Conservation (phyloP, 2,113 vertebrate species). For the Psettodes erumei region DNA sequence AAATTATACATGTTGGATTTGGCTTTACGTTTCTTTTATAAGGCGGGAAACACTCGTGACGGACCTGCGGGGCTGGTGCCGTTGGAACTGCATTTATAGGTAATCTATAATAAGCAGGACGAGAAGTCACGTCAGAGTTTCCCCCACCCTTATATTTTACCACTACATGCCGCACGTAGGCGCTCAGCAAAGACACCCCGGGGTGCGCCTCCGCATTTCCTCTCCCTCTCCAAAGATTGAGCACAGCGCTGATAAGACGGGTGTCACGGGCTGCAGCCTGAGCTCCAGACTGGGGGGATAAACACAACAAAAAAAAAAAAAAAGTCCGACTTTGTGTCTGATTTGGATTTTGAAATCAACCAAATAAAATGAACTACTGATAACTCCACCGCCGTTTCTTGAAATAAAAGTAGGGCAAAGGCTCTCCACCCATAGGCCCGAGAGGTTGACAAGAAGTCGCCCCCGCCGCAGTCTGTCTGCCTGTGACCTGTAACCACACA, state of each 20-base stretch:
- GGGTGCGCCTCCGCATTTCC: slow-evolving; percentile 62
- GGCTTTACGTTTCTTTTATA: too few relatives aligned
- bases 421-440: neutral
- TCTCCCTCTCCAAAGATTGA: slow-evolving; percentile 50
- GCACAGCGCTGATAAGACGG: slow-evolving; percentile 72
- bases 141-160: slow-evolving; percentile 8
- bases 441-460: slow-evolving; percentile 6
- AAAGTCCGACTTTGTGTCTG: neutral
- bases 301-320: neutral
- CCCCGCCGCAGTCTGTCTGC: slow-evolving; percentile 17
- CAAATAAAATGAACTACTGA: neutral
- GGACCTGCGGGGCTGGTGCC: neutral
- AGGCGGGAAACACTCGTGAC: too few relatives aligned
- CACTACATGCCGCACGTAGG: neutral
- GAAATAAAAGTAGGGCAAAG: neutral
- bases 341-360: neutral
- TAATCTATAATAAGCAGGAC: neutral
- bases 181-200: slow-evolving; percentile 30
- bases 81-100: neutral
- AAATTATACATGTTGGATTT: too few relatives aligned
- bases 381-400: slow-evolving; percentile 4
- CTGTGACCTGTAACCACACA: neutral
- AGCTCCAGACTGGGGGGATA: slow-evolving; percentile 4
- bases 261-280: slow-evolving; percentile 54
- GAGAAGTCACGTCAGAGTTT: neutral